phyloP scores from a whole-genome alignment of 2,797 vertebrate genomes.

The Epinephelus coioides region DNA sequence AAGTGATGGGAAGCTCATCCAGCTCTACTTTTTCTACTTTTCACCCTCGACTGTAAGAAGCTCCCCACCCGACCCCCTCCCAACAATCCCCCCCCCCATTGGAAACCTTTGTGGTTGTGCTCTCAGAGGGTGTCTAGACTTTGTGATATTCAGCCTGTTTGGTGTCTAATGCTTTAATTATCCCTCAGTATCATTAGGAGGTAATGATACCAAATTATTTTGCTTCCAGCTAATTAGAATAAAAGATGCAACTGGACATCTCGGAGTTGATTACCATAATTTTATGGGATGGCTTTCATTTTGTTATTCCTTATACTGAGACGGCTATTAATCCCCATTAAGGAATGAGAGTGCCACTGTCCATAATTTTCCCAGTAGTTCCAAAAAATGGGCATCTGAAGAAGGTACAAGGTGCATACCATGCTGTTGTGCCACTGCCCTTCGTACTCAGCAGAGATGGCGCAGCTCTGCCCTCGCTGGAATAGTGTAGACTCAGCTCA shows the following conservation, averaged over 20 bases:
- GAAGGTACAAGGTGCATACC: neutral
- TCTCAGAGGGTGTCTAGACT: neutral
- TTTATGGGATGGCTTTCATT: neutral
- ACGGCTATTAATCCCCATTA: neutral
- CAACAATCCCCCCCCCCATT: neutral
- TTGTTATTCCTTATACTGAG: neutral
- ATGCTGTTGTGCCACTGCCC: neutral
- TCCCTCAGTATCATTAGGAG: conserved; percentile 10
- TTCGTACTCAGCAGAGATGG: conserved; percentile 13
- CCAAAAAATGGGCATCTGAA: neutral
- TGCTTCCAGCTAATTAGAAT: conserved; percentile 9
- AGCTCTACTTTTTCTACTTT: conserved; percentile 3
- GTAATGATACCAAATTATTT: conserved; percentile 1
- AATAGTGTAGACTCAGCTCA: conserved; percentile 65
- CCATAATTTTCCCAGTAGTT: neutral
- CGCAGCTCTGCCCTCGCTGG: conserved; percentile 31
- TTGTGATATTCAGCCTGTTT: conserved; percentile 2
- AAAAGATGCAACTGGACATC: conserved; percentile 11
- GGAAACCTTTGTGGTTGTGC: conserved; percentile 10
- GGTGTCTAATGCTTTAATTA: conserved; percentile 10
- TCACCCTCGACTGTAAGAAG: neutral
- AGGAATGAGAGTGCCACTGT: neutral
- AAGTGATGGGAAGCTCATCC: conserved; percentile 8
- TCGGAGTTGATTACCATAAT: conserved; percentile 8
- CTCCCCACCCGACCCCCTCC: neutral